A percentile compares a stretch with the other conserved stretches of the same genome.
phyloP scores from a whole-genome alignment of 2,113 vertebrate genomes.

The Sturnus vulgaris region DNA sequence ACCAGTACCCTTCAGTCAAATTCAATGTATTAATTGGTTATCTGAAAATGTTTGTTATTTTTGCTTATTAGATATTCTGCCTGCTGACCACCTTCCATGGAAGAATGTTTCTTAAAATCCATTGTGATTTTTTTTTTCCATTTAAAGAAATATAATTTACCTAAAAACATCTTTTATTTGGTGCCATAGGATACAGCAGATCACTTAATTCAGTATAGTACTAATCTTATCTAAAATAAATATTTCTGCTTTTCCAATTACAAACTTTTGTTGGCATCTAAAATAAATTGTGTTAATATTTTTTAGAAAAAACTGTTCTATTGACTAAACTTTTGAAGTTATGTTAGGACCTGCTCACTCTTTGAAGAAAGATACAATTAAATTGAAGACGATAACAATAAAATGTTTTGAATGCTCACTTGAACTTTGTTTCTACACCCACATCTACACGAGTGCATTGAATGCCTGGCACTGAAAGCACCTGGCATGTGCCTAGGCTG shows the following conservation, averaged over 20 bases:
- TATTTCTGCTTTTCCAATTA: not conserved
- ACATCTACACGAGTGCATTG: not conserved
- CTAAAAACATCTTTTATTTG: not conserved
- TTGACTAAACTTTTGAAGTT: not conserved
- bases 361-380: not conserved
- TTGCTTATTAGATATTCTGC: not conserved
- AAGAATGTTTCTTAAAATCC: not conserved
- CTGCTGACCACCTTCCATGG: not conserved
- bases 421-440: not conserved
- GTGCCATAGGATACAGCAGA: not conserved
- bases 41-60: not conserved
- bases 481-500: not conserved
- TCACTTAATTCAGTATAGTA: not conserved
- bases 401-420: not conserved
- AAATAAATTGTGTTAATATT: not conserved
- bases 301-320: not conserved
- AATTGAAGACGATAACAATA: not conserved
- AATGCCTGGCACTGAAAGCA: not conserved
- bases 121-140: not conserved
- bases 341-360: not conserved
- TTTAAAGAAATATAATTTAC: not conserved
- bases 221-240: not conserved
- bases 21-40: not conserved
- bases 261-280: not conserved
- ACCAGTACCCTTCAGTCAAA: not conserved